Base-by-base conservation (phyloP, 2,888 invertebrate genomes). In the Baronia brevicornis region DNA sequence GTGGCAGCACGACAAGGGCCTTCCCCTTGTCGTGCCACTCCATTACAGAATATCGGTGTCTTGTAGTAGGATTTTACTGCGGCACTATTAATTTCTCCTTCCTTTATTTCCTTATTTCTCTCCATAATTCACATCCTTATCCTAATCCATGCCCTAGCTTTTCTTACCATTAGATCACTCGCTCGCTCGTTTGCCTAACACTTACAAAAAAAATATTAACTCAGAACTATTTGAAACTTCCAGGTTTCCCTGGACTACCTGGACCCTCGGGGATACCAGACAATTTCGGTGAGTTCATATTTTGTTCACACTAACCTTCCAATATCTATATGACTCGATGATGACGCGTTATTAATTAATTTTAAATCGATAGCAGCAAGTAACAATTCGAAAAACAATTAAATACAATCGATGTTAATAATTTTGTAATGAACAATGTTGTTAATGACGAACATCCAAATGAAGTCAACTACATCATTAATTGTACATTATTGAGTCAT, bases 261-360 rank as follows among this genome's bases (percentile, higher is more conserved):
- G 94, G 95, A 57, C 94, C 94, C 18, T 95, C 95, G 44, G 93
- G 94, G 59, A 91, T 94, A 72, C 92, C 92, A 74, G 91, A 91
- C 75, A 94, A 91, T 77, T 94, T 93, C 84, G 92, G 92, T 92
- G 80, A 91, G 91, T 90, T 46, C 38, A 34, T 31, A 41, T 32
- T 32, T 28, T 46, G 46, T 38, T 39, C 45, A 45, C 52, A 58
- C 57, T 61, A 56, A 60, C 49, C 42, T 41, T 37, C 43, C 40
- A 41, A 28, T 43, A 36, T 47, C 35, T 44, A 53, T 44, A 60
- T 69, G 70, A 62, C 74, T 73, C 71, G 64, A 65, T 49, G 44
- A 54, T 51, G 49, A 46, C 41, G 21, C 20, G 38, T 33, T 34
- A 35, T 40, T 31, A 29, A 36, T 36, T 28, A 38, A 35, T 20